Percentiles rank a stretch among this genome's conserved stretches.
phyloP scores from a whole-genome alignment of 2,888 invertebrate species.

The Neria commutata region DNA sequence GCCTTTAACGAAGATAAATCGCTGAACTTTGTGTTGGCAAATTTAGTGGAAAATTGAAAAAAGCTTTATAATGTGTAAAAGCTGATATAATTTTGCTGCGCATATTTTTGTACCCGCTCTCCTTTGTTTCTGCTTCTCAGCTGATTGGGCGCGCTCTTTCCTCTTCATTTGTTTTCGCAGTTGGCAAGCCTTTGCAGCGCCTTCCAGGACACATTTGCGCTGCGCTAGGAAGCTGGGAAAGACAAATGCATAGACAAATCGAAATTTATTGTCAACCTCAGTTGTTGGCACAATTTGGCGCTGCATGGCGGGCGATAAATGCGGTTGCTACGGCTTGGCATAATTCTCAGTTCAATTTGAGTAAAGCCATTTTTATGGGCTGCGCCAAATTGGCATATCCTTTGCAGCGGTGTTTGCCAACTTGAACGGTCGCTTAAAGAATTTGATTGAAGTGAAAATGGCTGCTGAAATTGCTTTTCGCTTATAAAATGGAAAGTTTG shows the following conservation, averaged over 20 bases:
- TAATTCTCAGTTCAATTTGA: neutral
- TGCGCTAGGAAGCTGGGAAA: neutral
- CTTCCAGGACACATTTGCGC: neutral
- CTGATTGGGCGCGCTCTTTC: neutral
- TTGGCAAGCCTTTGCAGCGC: no score
- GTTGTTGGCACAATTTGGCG: neutral
- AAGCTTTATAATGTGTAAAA: conserved; percentile 39
- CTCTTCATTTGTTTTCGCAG: neutral
- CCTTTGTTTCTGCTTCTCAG: neutral
- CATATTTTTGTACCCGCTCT: no score
- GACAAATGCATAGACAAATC: neutral
- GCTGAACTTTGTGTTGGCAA: conserved; percentile 49
- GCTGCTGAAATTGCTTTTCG: no score
- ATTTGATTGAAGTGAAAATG: no score
- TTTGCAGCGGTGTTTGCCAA: no score
- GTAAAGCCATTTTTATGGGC: neutral
- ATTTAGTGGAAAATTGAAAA: conserved; percentile 61
- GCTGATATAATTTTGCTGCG: neutral
- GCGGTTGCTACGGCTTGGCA: neutral
- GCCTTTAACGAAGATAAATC: conserved; percentile 56
- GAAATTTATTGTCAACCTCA: neutral
- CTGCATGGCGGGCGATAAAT: neutral
- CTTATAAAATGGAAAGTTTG: no score
- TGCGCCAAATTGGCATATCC: no score
- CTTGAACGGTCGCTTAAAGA: no score